These are phyloP conservation scores for Pteropus rufus DNA, from an alignment of 2,797 vertebrate genomes.

Conservation along the genomic window DNA sequence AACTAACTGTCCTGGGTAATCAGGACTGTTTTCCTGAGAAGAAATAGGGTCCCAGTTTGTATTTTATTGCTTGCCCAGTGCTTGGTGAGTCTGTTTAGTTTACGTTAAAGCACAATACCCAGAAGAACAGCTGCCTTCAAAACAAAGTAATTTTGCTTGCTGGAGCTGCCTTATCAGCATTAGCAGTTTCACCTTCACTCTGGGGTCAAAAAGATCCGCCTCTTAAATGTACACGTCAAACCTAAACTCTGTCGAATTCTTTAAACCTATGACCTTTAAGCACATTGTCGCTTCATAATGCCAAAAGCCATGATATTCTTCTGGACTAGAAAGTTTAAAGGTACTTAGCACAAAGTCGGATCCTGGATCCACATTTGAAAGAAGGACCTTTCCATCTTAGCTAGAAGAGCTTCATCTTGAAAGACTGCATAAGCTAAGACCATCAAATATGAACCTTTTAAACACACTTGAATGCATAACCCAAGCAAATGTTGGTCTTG, in stretches of 20 bases:
- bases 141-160: not conserved
- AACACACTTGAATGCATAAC: not conserved
- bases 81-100: not conserved
- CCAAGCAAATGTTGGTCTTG: not conserved
- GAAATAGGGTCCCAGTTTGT: not conserved
- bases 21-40: not conserved
- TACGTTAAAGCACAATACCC: not conserved
- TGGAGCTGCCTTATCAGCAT: not conserved
- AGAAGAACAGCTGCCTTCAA: not conserved
- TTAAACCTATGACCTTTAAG: slow-evolving; percentile 22
- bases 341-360: not conserved
- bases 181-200: not conserved
- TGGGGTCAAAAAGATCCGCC: not conserved
- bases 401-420: not conserved
- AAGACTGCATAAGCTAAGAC: not conserved
- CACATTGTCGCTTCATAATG: not conserved
- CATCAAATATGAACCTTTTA: not conserved
- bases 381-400: not conserved
- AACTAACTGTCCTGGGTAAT: not conserved
- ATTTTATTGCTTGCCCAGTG: not conserved
- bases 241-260: not conserved
- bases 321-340: not conserved
- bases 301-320: not conserved
- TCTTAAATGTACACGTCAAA: not conserved
- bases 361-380: not conserved